These are phyloP conservation scores for Sinocyclocheilus grahami DNA, from an alignment of 2,113 vertebrate species.

Conservation along the genomic window DNA sequence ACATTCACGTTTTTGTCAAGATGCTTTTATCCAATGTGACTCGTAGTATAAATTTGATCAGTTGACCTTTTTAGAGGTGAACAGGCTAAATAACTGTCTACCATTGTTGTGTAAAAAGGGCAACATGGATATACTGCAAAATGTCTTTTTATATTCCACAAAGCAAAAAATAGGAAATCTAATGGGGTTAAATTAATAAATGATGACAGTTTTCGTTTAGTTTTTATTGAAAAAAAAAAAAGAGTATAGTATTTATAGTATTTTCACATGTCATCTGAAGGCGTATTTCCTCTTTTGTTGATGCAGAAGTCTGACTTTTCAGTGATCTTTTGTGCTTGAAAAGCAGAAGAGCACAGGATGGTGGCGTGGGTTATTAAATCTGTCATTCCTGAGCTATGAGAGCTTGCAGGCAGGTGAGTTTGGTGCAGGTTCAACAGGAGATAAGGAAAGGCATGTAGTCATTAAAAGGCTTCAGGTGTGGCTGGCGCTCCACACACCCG, in stretches of 20 bases:
- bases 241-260: not conserved
- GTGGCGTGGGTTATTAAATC: slow-evolving; percentile 26
- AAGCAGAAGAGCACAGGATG: not conserved
- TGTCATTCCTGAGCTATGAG: slow-evolving; percentile 23
- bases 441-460: slow-evolving; percentile 40
- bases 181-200: not conserved
- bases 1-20: not conserved
- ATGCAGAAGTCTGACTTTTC: not conserved
- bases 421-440: not conserved
- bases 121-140: not conserved
- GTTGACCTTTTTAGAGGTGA: not conserved
- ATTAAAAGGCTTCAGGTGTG: slow-evolving; percentile 66
- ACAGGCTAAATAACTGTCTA: not conserved
- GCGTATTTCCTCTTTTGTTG: not conserved
- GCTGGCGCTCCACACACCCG: slow-evolving; percentile 36
- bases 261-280: not conserved
- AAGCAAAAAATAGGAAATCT: not conserved
- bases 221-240: not conserved
- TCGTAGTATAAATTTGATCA: not conserved
- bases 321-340: not conserved
- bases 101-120: not conserved
- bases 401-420: slow-evolving; percentile 21
- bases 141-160: not conserved
- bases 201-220: not conserved
- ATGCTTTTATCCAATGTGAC: not conserved